Conservation (phyloP, 2,113 vertebrate species). For the Paracyprichromis sp. region DNA sequence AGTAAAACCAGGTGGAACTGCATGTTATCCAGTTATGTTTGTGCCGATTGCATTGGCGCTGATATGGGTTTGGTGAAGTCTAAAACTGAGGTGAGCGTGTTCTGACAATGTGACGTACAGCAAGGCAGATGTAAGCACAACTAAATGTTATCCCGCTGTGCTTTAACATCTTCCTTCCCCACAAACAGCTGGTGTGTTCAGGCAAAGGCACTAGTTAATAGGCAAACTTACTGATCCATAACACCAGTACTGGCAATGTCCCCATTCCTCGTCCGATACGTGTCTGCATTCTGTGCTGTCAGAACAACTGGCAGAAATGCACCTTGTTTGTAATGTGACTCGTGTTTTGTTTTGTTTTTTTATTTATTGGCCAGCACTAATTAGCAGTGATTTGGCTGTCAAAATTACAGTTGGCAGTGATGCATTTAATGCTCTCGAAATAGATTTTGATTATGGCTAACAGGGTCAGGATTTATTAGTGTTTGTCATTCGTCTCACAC, state of each 20-base stretch:
- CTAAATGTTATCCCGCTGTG: background rate
- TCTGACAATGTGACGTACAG: background rate
- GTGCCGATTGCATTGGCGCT: background rate
- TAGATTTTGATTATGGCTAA: background rate
- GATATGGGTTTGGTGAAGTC: background rate
- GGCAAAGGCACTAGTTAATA: background rate
- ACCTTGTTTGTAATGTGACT: background rate
- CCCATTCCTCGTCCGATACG: too few species aligned
- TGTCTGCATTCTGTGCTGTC: background rate
- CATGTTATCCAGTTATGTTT: background rate
- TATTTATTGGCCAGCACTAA: background rate
- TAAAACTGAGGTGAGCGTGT: background rate
- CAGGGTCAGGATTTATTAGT: background rate
- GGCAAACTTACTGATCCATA: background rate
- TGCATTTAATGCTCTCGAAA: background rate
- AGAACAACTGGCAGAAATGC: background rate
- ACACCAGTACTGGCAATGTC: background rate
- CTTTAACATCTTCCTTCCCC: background rate
- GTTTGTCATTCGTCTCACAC: background rate
- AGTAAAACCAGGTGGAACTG: background rate
- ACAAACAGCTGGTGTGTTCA: background rate
- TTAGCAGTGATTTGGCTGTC: background rate
- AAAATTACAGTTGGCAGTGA: constrained; percentile 6
- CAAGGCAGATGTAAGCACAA: background rate
- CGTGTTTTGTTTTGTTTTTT: background rate